Percentiles rank a stretch among this genome's conserved stretches.
phyloP scores from a whole-genome alignment of 2,113 vertebrate genomes.

The Misgurnus anguillicaudatus region DNA sequence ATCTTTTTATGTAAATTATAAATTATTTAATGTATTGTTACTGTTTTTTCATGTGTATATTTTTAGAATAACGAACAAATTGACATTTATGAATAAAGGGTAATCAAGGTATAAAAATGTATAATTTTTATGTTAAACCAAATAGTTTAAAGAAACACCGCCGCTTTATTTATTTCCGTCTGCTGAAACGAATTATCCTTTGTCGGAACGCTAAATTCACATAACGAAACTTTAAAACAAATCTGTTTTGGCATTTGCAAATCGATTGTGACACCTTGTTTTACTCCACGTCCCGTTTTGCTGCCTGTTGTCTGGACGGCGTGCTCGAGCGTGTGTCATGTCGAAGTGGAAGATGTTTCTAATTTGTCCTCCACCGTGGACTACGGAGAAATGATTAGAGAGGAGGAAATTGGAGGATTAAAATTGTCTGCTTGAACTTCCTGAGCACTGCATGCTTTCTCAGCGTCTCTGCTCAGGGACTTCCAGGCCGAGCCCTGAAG shows the following conservation, averaged over 20 bases:
- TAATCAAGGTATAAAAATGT: no score
- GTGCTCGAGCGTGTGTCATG: slow-evolving; percentile 50
- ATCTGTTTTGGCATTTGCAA: slow-evolving; percentile 6
- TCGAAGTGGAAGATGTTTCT: slow-evolving; percentile 84
- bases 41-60: not conserved
- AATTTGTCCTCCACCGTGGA: slow-evolving; percentile 85
- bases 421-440: slow-evolving; percentile 98
- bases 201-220: not conserved
- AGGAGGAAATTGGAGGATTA: slow-evolving; percentile 99
- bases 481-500: slow-evolving; percentile 61
- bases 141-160: no score
- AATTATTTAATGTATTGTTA: not conserved
- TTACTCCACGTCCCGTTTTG: slow-evolving; percentile 20
- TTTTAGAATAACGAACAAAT: not conserved
- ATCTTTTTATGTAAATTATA: not conserved
- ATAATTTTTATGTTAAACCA: no score
- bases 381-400: slow-evolving; percentile 94
- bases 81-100: no score
- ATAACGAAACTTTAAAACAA: not conserved
- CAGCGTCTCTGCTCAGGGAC: slow-evolving; percentile 80
- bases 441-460: slow-evolving; percentile 72
- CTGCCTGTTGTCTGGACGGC: slow-evolving; percentile 33
- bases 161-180: not conserved
- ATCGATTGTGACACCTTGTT: slow-evolving; percentile 19
- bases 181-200: not conserved